These are phyloP conservation scores for Myiotriccus ornatus DNA, from an alignment of 2,797 vertebrate genomes.

Conservation along the genomic window DNA sequence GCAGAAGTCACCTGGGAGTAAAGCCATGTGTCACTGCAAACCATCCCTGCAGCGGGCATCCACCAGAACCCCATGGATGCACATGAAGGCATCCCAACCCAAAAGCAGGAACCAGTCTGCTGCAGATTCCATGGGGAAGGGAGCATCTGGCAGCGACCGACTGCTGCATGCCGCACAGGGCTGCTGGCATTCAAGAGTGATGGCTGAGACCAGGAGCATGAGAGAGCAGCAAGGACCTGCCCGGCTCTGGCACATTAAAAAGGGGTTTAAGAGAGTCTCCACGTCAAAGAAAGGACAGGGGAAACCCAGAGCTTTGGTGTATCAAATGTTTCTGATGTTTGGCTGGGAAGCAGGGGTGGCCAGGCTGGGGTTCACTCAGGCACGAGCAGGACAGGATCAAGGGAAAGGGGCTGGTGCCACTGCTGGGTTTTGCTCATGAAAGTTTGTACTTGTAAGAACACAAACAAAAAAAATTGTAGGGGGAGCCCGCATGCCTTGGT, in stretches of 20 bases:
- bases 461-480: neutral
- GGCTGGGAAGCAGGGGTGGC: neutral
- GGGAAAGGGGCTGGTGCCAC: neutral
- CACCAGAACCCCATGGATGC: neutral
- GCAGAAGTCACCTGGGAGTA: conserved; percentile 85
- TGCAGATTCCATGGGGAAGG: neutral
- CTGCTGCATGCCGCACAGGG: neutral
- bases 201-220: neutral
- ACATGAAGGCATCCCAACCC: rapidly evolving
- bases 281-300: neutral
- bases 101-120: neutral
- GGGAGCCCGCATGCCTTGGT: neutral
- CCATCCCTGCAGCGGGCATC: neutral
- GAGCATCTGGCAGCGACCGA: neutral
- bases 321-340: neutral
- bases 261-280: neutral
- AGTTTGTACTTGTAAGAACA: neutral
- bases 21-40: neutral
- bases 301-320: neutral
- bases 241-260: neutral
- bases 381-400: neutral
- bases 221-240: neutral
- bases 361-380: rapidly evolving
- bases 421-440: neutral
- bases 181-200: neutral